A percentile compares a stretch with the other conserved stretches of the same genome.
Conservation (phyloP, 2,113 vertebrate genomes). For the Microcebus jonahi region DNA sequence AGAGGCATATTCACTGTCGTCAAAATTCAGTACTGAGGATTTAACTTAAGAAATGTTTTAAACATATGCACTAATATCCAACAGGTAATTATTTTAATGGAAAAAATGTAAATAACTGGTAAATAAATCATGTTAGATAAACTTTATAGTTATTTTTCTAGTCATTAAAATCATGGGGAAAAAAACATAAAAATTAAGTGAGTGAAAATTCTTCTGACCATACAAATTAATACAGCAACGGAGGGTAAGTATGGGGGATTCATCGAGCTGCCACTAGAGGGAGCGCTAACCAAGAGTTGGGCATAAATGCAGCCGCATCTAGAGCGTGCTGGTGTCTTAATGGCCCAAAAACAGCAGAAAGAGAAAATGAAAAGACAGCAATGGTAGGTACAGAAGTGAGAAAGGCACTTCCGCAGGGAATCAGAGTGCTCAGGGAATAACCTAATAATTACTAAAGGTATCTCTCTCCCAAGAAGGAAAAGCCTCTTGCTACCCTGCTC, state of each 20-base stretch:
- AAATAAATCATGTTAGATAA: background rate
- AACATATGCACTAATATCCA: background rate
- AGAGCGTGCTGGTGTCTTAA: background rate
- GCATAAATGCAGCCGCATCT: background rate
- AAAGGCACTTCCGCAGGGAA: background rate
- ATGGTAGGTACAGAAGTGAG: background rate
- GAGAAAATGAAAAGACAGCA: background rate
- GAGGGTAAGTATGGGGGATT: background rate
- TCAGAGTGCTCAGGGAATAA: background rate
- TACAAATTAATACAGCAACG: rapidly evolving
- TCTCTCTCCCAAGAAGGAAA: background rate
- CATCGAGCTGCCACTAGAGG: slow-evolving; percentile 52
- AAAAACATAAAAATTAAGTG: background rate
- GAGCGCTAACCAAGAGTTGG: slow-evolving; percentile 9
- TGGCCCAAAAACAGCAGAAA: background rate
- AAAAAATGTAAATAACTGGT: background rate
- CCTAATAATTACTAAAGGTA: background rate
- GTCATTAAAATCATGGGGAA: background rate
- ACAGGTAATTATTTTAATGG: background rate
- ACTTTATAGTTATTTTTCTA: background rate
- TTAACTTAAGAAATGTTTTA: background rate
- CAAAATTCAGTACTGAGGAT: background rate
- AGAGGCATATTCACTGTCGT: background rate
- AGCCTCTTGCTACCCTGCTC: background rate
- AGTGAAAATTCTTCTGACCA: background rate